Base-by-base conservation (phyloP, 2,797 vertebrate genomes). In the Mallotus villosus region DNA sequence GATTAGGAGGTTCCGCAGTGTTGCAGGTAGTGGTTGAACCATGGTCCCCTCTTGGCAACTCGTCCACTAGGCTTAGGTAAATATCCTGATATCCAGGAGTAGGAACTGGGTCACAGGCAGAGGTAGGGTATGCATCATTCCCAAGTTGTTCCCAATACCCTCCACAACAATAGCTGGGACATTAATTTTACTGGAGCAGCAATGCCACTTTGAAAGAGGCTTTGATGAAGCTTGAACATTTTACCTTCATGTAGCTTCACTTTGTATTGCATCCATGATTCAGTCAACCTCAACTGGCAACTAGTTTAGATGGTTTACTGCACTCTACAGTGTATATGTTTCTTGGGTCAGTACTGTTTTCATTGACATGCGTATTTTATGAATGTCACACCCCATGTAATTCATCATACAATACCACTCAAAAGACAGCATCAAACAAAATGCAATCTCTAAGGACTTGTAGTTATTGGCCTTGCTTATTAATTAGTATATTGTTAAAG, bases 401-500 rank as follows among this genome's bases (percentile, higher is more conserved):
- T 61, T 61, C 61, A 74, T 74, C 59, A 74, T 74, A 77, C 55
- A 29, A 51, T 71, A 51, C 24, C 22, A 68, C 60, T 68, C 74
- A 59, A 71, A 63, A 55, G 21, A 57, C 29, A 17, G 16, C 19
- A 37, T 64, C 34, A 41, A 37, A 19, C 34, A 41, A 64, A 34
- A 34, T 22, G 19, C 9, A 37, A 64, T 55, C 19, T 32, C 19
- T 11, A 41, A 53, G 21, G 25, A 22, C 63, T 22, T 63, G 14
- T 51, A 22, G 64, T 41, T 60, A 41, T 49, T 68, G 29, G 60
- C 70, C 21, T 80, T 70, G 59, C 55, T 72, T 7, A 2, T 73
- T 78, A 77, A 82, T 78, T 65, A 71, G 49, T 61, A 49, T 14
- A 64, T 69, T 63, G 9, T 8, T 46, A 46, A 12, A 3, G 6